These are phyloP conservation scores for Mercenaria mercenaria DNA, from an alignment of 1,140 invertebrate species.

Conservation along the genomic window DNA sequence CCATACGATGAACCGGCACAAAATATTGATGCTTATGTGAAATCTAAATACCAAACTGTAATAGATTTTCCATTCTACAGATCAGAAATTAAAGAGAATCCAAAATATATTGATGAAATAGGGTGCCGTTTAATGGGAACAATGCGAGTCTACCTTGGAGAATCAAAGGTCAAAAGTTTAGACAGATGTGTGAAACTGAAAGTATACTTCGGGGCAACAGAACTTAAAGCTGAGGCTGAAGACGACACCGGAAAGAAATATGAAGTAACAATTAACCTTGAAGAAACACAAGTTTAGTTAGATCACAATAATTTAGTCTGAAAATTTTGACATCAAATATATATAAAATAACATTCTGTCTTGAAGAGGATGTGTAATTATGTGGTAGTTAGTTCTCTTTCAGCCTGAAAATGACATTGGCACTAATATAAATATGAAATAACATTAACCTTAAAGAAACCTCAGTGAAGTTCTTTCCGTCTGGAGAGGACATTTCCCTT, in stretches of 20 bases:
- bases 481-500: too few species aligned
- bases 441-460: too few species aligned
- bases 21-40: conserved; percentile 45
- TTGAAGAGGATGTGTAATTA: too few species aligned
- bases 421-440: too few species aligned
- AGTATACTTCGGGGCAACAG: conserved; percentile 44
- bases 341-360: too few species aligned
- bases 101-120: conserved; percentile 32
- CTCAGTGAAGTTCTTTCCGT: too few species aligned
- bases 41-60: conserved; percentile 7
- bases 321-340: too few species aligned
- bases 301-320: too few species aligned
- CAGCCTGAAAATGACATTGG: too few species aligned
- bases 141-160: conserved; percentile 3
- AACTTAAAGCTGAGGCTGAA: conserved; percentile 42
- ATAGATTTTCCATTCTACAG: conserved; percentile 61
- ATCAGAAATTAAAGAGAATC: not conserved
- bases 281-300: conserved; percentile 46
- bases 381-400: too few species aligned
- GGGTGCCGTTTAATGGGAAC: conserved; percentile 39
- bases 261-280: conserved; percentile 28
- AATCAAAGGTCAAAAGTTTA: not conserved
- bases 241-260: conserved; percentile 20
- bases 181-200: conserved; percentile 25
- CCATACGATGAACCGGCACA: not conserved